Conservation (phyloP, 2,797 vertebrate genomes). For the Holocentrus rufus region DNA sequence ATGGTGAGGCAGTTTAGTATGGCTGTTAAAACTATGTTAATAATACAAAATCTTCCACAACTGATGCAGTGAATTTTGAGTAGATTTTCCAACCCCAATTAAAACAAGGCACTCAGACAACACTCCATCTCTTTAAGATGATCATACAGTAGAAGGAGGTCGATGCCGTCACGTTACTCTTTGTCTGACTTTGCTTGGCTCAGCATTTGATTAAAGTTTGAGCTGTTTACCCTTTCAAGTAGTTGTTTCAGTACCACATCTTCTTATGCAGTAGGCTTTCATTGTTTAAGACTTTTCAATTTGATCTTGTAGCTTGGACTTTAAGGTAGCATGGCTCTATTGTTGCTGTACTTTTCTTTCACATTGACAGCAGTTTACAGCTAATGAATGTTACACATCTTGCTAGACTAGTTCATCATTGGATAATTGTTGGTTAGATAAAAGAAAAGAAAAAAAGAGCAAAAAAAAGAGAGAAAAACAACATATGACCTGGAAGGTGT, state of each 20-base stretch:
- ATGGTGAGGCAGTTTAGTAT: slow-evolving; percentile 7
- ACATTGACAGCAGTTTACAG: slow-evolving; percentile 82
- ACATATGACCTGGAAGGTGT: slow-evolving; percentile 86
- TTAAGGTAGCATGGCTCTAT: slow-evolving; percentile 94
- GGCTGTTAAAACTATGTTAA: no score
- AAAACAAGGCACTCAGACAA: no score
- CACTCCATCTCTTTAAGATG: no score
- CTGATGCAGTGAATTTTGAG: no score
- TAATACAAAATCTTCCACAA: no score
- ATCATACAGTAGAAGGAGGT: no score
- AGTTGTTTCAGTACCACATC: slow-evolving; percentile 67
- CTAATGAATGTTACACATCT: slow-evolving; percentile 87
- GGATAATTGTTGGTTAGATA: slow-evolving; percentile 75
- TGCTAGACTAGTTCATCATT: slow-evolving; percentile 81
- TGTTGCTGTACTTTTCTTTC: slow-evolving; percentile 79
- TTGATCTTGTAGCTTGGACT: slow-evolving; percentile 87
- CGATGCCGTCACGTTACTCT: no score
- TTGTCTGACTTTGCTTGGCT: no score
- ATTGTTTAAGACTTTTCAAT: slow-evolving; percentile 46
- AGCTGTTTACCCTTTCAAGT: slow-evolving; percentile 68
- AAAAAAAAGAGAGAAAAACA: slow-evolving; percentile 72
- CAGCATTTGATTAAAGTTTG: slow-evolving; percentile 76
- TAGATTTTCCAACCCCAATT: no score
- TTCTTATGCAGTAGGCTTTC: slow-evolving; percentile 22
- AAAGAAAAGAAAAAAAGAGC: slow-evolving; percentile 20